These are phyloP conservation scores for Orientallactaga bullata DNA, from an alignment of 2,113 vertebrate species.

Conservation along the genomic window DNA sequence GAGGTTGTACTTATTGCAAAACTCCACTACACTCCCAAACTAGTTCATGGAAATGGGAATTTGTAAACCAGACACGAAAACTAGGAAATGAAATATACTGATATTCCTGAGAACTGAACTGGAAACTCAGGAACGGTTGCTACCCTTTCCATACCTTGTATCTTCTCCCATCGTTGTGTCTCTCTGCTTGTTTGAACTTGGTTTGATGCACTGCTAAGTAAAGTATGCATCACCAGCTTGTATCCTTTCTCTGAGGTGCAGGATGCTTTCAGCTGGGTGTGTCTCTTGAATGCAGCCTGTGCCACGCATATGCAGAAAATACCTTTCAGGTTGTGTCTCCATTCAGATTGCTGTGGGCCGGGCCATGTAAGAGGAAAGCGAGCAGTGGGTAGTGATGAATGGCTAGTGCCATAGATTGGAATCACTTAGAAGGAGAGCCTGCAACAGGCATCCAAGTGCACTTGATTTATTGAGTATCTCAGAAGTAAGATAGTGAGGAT, in stretches of 20 bases:
- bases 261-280: neutral
- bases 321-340: neutral
- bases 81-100: neutral
- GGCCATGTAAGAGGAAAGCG: neutral
- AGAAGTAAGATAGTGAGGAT: neutral
- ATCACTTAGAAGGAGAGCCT: conserved; percentile 12
- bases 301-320: neutral
- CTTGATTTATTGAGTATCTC: neutral
- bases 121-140: neutral
- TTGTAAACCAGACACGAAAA: neutral
- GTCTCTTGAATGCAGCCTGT: neutral
- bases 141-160: neutral
- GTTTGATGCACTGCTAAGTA: neutral
- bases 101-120: neutral
- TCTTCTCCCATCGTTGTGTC: neutral
- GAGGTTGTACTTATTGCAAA: neutral
- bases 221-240: neutral
- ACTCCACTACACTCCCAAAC: neutral
- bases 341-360: neutral
- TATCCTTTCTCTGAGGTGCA: neutral
- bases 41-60: neutral
- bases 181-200: neutral
- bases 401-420: too few relatives aligned
- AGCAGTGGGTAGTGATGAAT: neutral
- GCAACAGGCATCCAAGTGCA: neutral